These are phyloP conservation scores for Haliclona indistincta DNA, from an alignment of 37 sponge, comb jelly and placozoan genomes.

Conservation along the genomic window DNA sequence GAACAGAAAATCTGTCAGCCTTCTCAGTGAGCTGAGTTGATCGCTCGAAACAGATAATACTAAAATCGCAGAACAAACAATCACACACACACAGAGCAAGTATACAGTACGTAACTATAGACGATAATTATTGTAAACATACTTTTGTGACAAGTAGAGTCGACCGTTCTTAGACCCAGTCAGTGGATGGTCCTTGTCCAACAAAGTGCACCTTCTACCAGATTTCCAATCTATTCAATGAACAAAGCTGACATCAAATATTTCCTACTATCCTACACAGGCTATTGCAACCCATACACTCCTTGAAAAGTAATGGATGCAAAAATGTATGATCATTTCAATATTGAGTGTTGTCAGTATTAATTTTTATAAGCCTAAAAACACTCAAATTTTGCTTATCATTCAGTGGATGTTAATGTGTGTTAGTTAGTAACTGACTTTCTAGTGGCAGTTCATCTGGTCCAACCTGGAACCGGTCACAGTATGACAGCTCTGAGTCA, in stretches of 20 bases:
- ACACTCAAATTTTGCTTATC: too few relatives aligned
- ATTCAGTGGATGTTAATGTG: too few relatives aligned
- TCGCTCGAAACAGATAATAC: constrained; percentile 66
- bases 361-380: too few relatives aligned
- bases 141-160: constrained; percentile 73
- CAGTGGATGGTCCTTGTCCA: constrained; percentile 70
- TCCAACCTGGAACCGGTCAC: constrained; percentile 46
- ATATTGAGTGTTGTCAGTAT: too few relatives aligned
- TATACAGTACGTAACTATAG: not conserved
- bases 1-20: constrained; percentile 40
- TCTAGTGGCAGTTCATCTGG: constrained; percentile 46
- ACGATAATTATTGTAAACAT: not conserved
- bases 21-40: constrained; percentile 2
- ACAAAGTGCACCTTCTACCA: constrained; percentile 64
- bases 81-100: too few relatives aligned
- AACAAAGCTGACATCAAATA: too few relatives aligned
- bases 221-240: constrained; percentile 38
- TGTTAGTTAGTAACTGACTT: too few relatives aligned
- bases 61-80: constrained; percentile 2
- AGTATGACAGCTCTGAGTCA: too few relatives aligned
- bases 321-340: too few relatives aligned
- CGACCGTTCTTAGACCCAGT: constrained; percentile 64
- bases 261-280: too few relatives aligned
- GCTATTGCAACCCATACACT: too few relatives aligned
- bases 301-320: too few relatives aligned